Evolutionary conservation across 2,888 invertebrate species (phyloP).

Genomic region (Tryphoninae sp.): DNA sequence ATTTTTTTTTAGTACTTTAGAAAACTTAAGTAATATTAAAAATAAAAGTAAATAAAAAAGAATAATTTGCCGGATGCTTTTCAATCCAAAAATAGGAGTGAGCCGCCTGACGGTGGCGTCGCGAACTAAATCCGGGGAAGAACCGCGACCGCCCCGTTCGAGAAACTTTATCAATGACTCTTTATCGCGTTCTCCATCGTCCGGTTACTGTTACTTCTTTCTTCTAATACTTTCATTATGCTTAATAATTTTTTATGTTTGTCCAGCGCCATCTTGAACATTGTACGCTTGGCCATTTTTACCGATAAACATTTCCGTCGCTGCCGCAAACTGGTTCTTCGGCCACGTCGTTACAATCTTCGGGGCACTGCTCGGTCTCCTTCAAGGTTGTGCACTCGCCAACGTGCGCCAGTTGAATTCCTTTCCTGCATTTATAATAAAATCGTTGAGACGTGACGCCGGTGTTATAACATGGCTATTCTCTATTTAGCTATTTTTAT

Average conservation of each 20-base stretch:
- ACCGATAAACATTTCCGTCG: conserved; percentile 94
- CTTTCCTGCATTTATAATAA: conserved; percentile 84
- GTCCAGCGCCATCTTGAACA: no score
- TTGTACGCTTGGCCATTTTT: conserved; percentile 64
- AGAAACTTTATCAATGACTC: conserved; percentile 38
- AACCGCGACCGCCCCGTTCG: no score
- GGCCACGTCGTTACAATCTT: conserved; percentile 83
- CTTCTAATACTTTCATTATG: background rate
- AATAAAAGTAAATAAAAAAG: background rate
- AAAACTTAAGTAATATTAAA: background rate
- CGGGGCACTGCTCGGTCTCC: conserved; percentile 85
- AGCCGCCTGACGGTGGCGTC: conserved; percentile 8
- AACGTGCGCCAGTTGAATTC: conserved; percentile 93
- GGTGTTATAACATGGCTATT: background rate
- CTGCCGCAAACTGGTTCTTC: conserved; percentile 93
- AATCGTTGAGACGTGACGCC: conserved; percentile 37
- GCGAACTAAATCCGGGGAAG: conserved; percentile 11
- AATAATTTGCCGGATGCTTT: background rate
- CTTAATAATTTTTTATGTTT: no score
- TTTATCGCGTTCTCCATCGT: conserved; percentile 15
- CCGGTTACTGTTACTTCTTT: conserved; percentile 2
- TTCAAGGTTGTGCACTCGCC: conserved; percentile 92
- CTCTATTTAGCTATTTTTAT: background rate
- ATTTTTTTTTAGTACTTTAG: no score
- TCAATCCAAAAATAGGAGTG: background rate